Evolutionary conservation across 2,888 invertebrate species (phyloP), one percentile per base, ranked within the genome.

Genomic region (Pyrrhosoma nymphula): DNA sequence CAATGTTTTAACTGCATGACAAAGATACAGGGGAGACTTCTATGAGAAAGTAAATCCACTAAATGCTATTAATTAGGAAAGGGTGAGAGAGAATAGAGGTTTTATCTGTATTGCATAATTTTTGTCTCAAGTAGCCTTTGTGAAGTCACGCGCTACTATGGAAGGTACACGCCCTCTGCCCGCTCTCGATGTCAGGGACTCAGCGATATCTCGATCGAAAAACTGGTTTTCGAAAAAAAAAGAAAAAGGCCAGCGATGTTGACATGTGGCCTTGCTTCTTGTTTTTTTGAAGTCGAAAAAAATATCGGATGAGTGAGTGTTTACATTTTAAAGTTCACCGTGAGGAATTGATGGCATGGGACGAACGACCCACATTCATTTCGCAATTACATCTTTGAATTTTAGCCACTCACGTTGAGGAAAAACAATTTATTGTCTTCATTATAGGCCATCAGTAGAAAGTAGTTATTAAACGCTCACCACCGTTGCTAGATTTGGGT

Each of bases 291-390:
- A 69, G 69, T 26, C 69, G 26, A n/a, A 47, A 69, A 60, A 60
- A 60, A 60, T 60, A 60, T 60, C 26, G 69, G 69, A 10, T 26
- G 69, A 47, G 47, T 47, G 47, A n/a, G 69, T 69, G 69, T 69
- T 69, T 69, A 69, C 69, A 69, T 69, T 69, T 23, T 69, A 69
- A 69, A 69, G 69, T 69, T 69, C 69, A 69, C 69, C 69, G 69
- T 8, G 10, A 3, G 2, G 23, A 69, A 69, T 20, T n/a, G 69
- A 69, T 69, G 69, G 69, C 47, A 69, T 26, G n/a, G n/a, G 69
- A 69, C 23, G n/a, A 69, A 69, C n/a, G 26, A 23, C 69, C 69
- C 12, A 6, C 23, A 23, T 23, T 10, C 10, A n/a, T 69, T 23
- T 23, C 69, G 69, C 3, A 69, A 69, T n/a, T 47, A 47, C 8